Percentiles rank a stretch among this genome's conserved stretches.
phyloP scores from a whole-genome alignment of 1,140 invertebrate genomes.

The Hormaphis cornu region DNA sequence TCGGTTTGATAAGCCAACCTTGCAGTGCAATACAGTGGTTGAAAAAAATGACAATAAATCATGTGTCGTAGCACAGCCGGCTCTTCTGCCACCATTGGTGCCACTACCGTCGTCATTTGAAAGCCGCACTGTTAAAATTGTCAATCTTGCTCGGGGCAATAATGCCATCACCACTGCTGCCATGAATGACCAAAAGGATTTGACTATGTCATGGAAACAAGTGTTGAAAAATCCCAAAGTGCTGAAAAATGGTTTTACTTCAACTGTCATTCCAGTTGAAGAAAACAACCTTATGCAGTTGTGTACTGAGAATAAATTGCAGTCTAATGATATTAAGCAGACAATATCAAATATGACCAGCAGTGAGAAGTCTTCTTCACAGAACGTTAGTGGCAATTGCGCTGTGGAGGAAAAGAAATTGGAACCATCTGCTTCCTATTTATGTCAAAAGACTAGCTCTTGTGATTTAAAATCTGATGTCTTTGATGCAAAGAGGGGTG shows the following conservation, averaged over 20 bases:
- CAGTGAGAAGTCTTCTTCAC: background rate
- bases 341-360: too few species aligned
- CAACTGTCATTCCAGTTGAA: background rate
- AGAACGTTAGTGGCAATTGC: too few species aligned
- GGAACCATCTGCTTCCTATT: background rate
- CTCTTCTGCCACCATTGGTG: too few species aligned
- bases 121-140: slow-evolving; percentile 1
- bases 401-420: background rate
- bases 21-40: background rate
- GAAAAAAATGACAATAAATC: background rate
- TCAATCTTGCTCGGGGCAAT: background rate
- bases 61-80: too few species aligned
- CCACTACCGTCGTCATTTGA: background rate
- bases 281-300: background rate
- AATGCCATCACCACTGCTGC: background rate
- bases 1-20: background rate
- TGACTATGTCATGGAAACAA: slow-evolving; percentile 35
- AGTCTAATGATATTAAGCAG: too few species aligned
- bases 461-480: background rate
- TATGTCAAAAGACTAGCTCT: background rate
- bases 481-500: background rate
- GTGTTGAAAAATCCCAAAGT: slow-evolving; percentile 39
- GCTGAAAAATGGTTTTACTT: slow-evolving; percentile 34
- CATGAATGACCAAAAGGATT: background rate
- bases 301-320: background rate